These are phyloP conservation scores for Incurvaria masculella DNA, from an alignment of 2,888 invertebrate genomes.

Conservation along the genomic window DNA sequence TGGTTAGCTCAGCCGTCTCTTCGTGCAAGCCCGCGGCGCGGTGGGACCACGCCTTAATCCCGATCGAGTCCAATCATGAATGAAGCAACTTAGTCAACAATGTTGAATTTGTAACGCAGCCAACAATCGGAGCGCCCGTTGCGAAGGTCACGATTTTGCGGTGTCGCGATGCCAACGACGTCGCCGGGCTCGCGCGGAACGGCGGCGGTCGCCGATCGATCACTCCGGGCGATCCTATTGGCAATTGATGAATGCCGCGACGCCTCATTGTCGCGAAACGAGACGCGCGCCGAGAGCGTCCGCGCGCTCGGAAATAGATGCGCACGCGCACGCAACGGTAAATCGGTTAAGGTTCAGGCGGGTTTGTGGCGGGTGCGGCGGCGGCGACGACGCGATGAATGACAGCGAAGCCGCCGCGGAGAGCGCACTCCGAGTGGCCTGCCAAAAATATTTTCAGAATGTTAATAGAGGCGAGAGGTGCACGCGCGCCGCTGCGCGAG, in stretches of 20 bases:
- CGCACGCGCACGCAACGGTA: too few species aligned
- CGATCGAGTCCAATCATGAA: too few species aligned
- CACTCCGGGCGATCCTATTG: background rate
- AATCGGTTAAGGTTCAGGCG: background rate
- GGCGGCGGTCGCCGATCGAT: background rate
- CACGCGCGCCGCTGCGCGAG: conserved; percentile 43
- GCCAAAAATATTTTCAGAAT: conserved; percentile 45
- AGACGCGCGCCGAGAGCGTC: background rate
- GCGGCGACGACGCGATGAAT: conserved; percentile 45
- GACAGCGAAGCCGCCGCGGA: conserved; percentile 37
- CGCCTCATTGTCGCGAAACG: background rate
- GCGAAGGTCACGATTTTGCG: too few species aligned
- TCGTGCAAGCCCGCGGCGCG: too few species aligned
- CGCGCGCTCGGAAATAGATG: background rate
- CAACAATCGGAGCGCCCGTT: too few species aligned
- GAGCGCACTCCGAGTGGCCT: conserved; percentile 28
- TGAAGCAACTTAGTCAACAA: too few species aligned
- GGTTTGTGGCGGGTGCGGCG: background rate
- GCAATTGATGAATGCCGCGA: background rate
- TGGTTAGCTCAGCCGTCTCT: too few species aligned
- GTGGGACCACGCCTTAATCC: too few species aligned
- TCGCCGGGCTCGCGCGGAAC: background rate
- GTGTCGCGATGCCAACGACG: background rate
- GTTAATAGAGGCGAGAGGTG: conserved; percentile 43
- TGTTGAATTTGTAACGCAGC: too few species aligned